phyloP scores from a whole-genome alignment of 2,888 invertebrate genomes.

The Zaprionus lineosus region DNA sequence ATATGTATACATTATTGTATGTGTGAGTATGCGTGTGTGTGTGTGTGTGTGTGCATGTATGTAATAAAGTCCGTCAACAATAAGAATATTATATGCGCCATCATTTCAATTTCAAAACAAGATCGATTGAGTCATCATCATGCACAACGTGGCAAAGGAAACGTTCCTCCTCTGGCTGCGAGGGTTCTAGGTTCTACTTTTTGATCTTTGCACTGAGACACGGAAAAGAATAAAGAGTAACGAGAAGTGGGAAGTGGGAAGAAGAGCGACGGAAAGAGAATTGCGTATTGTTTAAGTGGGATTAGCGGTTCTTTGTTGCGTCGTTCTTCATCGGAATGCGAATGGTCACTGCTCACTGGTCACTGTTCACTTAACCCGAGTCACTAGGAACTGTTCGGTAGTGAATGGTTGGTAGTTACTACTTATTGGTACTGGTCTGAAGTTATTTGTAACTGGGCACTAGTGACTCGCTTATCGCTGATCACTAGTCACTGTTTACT shows the following conservation, averaged over 20 bases:
- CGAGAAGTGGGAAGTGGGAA: background rate
- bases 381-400: too few species aligned
- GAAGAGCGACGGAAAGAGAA: slow-evolving; percentile 1
- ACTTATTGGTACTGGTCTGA: too few species aligned
- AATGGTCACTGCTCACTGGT: background rate
- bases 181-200: slow-evolving; percentile 1
- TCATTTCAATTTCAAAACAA: slow-evolving; percentile 59
- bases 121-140: slow-evolving; percentile 59
- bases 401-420: too few species aligned
- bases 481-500: too few species aligned
- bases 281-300: slow-evolving; percentile 17
- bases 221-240: background rate
- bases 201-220: slow-evolving; percentile 31
- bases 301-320: background rate
- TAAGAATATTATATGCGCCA: slow-evolving; percentile 40
- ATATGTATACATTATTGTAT: slow-evolving; percentile 1
- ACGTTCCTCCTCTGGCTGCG: slow-evolving; percentile 23
- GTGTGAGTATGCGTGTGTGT: background rate
- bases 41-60: background rate
- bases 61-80: slow-evolving; percentile 23
- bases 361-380: too few species aligned
- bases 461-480: too few species aligned
- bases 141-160: slow-evolving; percentile 49
- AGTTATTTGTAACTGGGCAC: too few species aligned
- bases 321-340: background rate